A percentile compares a stretch with the other conserved stretches of the same genome.
Evolutionary conservation across 2,888 invertebrate genomes (phyloP).

Genomic region (Sialis fuliginosa): DNA sequence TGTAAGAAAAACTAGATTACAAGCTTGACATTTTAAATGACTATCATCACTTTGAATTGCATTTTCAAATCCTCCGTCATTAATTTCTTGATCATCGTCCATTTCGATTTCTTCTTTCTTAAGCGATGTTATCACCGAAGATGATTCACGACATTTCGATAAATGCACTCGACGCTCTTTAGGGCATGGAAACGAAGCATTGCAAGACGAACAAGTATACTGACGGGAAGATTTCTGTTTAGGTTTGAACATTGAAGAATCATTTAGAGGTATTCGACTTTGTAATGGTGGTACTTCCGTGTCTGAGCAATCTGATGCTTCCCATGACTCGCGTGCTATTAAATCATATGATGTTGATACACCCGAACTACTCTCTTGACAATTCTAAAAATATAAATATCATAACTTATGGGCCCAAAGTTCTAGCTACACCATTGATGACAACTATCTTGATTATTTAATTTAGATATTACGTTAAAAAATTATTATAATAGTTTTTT

Average conservation of each 20-base stretch:
- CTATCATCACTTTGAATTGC: constrained; percentile 9
- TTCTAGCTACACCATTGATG: neutral
- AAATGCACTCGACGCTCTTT: constrained; percentile 46
- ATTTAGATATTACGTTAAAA: too few relatives aligned
- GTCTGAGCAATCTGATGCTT: constrained; percentile 48
- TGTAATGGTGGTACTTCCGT: constrained; percentile 21
- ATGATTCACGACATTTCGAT: constrained; percentile 31
- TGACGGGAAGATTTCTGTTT: constrained; percentile 22
- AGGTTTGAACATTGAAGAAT: constrained; percentile 15
- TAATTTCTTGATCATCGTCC: constrained; percentile 17
- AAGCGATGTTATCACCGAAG: constrained; percentile 15
- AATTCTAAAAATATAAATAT: constrained; percentile 27
- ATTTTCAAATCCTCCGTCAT: constrained; percentile 18
- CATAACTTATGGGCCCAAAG: neutral
- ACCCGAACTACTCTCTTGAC: constrained; percentile 29
- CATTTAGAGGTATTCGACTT: constrained; percentile 26
- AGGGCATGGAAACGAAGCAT: constrained; percentile 35
- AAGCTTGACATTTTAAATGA: constrained; percentile 12
- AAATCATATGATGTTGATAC: constrained; percentile 42
- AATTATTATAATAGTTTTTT: too few relatives aligned
- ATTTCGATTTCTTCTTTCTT: constrained; percentile 20
- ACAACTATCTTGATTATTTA: constrained; percentile 1
- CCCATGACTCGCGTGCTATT: constrained; percentile 50
- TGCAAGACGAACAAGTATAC: constrained; percentile 40
- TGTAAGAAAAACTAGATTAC: neutral